These are phyloP conservation scores for Otocyon megalotis DNA, from an alignment of 2,113 vertebrate genomes.

Conservation along the genomic window DNA sequence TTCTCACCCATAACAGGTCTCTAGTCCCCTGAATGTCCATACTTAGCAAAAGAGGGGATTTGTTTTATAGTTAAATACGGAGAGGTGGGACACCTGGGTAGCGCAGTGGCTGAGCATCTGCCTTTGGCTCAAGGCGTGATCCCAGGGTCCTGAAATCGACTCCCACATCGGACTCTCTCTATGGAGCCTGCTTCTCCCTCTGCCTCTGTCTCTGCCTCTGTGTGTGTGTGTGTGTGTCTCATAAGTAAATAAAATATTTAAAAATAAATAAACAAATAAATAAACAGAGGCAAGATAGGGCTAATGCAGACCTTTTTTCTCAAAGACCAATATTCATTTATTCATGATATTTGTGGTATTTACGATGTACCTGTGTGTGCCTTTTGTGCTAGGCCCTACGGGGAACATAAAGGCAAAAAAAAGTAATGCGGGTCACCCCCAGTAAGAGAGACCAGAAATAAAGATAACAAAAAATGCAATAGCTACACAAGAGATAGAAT, in stretches of 20 bases:
- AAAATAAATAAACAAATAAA: too few relatives aligned
- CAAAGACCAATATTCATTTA: slow-evolving; percentile 33
- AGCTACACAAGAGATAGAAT: not conserved
- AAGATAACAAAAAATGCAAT: not conserved
- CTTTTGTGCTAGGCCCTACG: not conserved
- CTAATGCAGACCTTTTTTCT: not conserved
- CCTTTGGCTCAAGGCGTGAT: too few relatives aligned
- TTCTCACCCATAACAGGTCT: not conserved
- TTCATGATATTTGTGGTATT: not conserved
- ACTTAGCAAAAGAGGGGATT: not conserved
- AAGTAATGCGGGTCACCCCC: not conserved
- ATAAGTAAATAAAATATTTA: too few relatives aligned
- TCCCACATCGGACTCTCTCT: too few relatives aligned
- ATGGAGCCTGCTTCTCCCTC: too few relatives aligned
- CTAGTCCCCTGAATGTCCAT: not conserved
- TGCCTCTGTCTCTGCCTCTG: too few relatives aligned
- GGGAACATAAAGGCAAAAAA: not conserved
- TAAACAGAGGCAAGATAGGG: not conserved
- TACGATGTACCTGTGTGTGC: not conserved
- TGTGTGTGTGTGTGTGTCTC: too few relatives aligned
- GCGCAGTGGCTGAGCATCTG: too few relatives aligned
- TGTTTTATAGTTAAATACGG: slow-evolving; percentile 18
- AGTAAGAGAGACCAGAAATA: not conserved
- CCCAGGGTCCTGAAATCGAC: too few relatives aligned
- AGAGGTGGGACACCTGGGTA: too few relatives aligned